Percentiles rank a stretch among this genome's conserved stretches.
phyloP scores from a whole-genome alignment of 2,888 invertebrate species.

The Coelinius sp. region DNA sequence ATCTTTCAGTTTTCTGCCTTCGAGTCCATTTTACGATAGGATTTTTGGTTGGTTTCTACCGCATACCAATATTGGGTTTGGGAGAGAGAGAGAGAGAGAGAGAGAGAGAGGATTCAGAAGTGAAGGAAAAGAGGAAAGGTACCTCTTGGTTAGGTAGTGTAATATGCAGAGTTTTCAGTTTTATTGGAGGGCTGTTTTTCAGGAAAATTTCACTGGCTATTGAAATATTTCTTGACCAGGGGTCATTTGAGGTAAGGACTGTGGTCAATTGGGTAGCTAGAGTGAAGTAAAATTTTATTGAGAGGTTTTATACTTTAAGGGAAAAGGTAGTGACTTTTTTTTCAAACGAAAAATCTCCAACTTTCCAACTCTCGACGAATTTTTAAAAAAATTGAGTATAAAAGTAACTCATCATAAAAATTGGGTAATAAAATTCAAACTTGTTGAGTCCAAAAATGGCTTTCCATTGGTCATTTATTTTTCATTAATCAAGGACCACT shows the following conservation, averaged over 20 bases:
- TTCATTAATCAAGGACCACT: neutral
- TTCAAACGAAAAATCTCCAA: neutral
- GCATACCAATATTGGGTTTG: constrained; percentile 20
- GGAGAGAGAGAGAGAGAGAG: neutral
- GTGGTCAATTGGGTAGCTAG: constrained; percentile 59
- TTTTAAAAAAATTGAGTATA: too few relatives aligned
- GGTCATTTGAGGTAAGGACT: constrained; percentile 60
- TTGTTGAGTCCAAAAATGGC: too few relatives aligned
- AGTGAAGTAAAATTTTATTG: constrained; percentile 29
- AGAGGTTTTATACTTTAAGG: neutral
- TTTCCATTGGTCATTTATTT: neutral
- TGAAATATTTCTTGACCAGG: neutral
- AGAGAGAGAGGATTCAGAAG: too few relatives aligned
- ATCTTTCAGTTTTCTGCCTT: constrained; percentile 47
- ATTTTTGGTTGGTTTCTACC: constrained; percentile 46
- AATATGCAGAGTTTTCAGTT: constrained; percentile 24
- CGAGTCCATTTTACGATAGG: constrained; percentile 62
- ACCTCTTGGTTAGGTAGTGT: neutral
- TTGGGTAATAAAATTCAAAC: too few relatives aligned
- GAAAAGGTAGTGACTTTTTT: neutral
- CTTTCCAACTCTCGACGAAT: neutral
- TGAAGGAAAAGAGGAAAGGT: neutral
- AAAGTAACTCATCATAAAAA: too few relatives aligned
- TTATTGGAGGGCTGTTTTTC: constrained; percentile 26
- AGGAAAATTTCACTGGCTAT: neutral